phyloP scores from a whole-genome alignment of 2,888 invertebrate genomes.

The Drosophila vallismaia region DNA sequence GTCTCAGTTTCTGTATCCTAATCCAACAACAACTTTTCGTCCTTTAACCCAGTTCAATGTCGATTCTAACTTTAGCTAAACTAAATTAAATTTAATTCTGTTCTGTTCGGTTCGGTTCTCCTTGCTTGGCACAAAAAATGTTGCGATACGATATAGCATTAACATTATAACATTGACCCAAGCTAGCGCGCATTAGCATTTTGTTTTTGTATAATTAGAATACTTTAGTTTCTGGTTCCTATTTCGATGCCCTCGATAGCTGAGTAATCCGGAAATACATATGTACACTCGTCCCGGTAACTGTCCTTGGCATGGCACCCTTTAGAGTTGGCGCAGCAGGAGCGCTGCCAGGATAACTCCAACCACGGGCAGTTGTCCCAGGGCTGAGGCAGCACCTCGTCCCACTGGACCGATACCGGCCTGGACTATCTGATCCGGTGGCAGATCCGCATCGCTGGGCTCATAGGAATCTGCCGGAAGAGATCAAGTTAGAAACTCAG shows the following conservation, averaged over 20 bases:
- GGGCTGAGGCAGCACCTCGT: constrained; percentile 23
- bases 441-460: constrained; percentile 46
- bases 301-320: not conserved
- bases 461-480: constrained; percentile 29
- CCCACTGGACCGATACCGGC: constrained; percentile 64
- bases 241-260: constrained; percentile 35
- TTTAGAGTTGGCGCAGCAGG: constrained; percentile 55
- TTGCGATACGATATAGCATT: constrained; percentile 50
- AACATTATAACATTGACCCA: constrained; percentile 62
- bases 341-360: constrained; percentile 21
- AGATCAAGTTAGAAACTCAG: not conserved
- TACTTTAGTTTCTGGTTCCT: constrained; percentile 61
- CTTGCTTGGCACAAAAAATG: constrained; percentile 69
- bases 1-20: constrained; percentile 52
- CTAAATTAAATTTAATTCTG: constrained; percentile 53
- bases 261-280: constrained; percentile 51
- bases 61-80: constrained; percentile 59
- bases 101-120: constrained; percentile 1
- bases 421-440: constrained; percentile 70
- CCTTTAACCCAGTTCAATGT: constrained; percentile 7
- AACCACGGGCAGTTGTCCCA: constrained; percentile 9
- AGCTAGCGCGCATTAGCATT: constrained; percentile 63
- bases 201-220: constrained; percentile 67
- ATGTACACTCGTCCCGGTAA: constrained; percentile 43
- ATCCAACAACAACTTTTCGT: constrained; percentile 10